A percentile compares a stretch with the other conserved stretches of the same genome.
Evolutionary conservation across 2,797 vertebrate genomes (phyloP).

Genomic region (Gallirallus australis): DNA sequence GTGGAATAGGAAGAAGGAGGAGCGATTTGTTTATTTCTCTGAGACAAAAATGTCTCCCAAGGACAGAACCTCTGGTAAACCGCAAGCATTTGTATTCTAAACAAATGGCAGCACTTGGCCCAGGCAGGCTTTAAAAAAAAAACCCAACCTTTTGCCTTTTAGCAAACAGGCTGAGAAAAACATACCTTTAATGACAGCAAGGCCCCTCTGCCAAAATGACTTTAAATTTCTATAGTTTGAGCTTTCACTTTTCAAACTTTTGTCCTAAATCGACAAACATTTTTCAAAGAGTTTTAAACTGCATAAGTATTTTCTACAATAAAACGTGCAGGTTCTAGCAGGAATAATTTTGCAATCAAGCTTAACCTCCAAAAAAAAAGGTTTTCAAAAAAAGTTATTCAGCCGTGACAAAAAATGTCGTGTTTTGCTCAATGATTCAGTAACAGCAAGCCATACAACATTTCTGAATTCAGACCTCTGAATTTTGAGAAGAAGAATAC

Average conservation of each 20-base stretch:
- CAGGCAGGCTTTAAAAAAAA: not conserved
- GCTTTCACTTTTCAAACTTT: not conserved
- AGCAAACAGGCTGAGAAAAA: not conserved
- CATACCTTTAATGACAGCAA: not conserved
- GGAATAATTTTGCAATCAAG: not conserved
- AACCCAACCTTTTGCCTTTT: not conserved
- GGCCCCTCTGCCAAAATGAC: not conserved
- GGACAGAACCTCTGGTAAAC: conserved; percentile 22
- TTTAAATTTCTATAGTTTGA: not conserved
- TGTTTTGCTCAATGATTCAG: not conserved
- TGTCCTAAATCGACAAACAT: not conserved
- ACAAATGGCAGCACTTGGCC: not conserved
- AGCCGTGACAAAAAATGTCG: not conserved
- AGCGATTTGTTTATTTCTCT: not conserved
- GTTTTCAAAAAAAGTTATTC: not conserved
- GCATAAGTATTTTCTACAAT: not conserved
- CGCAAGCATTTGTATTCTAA: not conserved
- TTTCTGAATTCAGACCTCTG: not conserved
- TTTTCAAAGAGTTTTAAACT: not conserved
- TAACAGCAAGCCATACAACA: not conserved
- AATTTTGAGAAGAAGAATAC: not conserved
- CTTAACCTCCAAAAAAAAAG: not conserved
- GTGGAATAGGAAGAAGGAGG: not conserved
- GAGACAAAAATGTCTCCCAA: not conserved
- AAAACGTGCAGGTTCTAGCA: not conserved